Evolutionary conservation across 2,888 invertebrate genomes (phyloP).

Genomic region (Athetis lepigone): DNA sequence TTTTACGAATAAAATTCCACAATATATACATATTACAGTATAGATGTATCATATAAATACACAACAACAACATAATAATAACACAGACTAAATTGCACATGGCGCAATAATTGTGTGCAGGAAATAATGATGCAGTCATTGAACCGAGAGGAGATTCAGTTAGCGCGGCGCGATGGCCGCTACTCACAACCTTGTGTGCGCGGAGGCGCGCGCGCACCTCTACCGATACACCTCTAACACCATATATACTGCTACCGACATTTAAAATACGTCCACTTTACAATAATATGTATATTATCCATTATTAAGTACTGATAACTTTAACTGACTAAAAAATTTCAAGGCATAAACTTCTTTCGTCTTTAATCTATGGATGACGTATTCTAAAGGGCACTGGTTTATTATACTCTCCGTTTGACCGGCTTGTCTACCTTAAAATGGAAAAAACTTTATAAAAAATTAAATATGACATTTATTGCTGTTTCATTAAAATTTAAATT

Average conservation of each 20-base stretch:
- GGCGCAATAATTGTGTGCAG: conserved; percentile 88
- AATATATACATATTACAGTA: conserved; percentile 90
- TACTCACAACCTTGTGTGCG: conserved; percentile 84
- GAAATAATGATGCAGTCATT: conserved; percentile 88
- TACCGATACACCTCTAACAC: conserved; percentile 58
- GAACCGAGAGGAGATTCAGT: conserved; percentile 89
- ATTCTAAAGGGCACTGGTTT: conserved; percentile 90
- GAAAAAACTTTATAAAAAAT: conserved; percentile 87
- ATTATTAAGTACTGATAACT: conserved; percentile 89
- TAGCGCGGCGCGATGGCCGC: conserved; percentile 72
- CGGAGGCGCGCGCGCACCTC: conserved; percentile 47
- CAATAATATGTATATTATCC: conserved; percentile 78
- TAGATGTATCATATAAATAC: conserved; percentile 89
- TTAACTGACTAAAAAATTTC: conserved; percentile 88
- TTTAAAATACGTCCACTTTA: conserved; percentile 80
- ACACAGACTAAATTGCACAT: conserved; percentile 90
- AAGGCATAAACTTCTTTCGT: conserved; percentile 88
- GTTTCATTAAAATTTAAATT: conserved; percentile 82
- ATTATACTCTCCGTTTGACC: conserved; percentile 86
- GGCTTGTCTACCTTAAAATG: conserved; percentile 83
- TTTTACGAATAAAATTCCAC: conserved; percentile 90
- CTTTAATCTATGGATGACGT: conserved; percentile 89
- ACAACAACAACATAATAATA: conserved; percentile 90
- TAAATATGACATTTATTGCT: conserved; percentile 85
- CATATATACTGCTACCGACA: conserved; percentile 77